Evolutionary conservation across 53 echinoderm and acorn worm species (phyloP), one percentile per base, ranked within the genome.

Genomic region (Paelopatides confundens): DNA sequence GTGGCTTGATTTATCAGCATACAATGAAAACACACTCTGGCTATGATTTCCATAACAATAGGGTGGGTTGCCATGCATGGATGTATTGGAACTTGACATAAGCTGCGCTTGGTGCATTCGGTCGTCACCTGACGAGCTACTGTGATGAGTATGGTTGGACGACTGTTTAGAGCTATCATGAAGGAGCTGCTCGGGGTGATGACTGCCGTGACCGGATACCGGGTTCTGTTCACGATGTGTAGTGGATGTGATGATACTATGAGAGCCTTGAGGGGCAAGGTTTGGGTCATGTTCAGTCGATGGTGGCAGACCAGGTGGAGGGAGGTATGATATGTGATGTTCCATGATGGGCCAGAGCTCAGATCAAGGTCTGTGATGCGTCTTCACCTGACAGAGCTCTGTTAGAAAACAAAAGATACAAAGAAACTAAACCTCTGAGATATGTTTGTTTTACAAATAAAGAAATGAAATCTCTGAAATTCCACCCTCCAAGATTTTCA

Each of bases 281-380:
- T 53, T 58, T 46, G 53, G 81, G 33, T 81, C 35, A 33, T 58
- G 81, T 51, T 53, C 54, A 14, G 53, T 58, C 0, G 54, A 62
- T 8, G 52, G 14, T 34, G 81, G 62, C n/a, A 62, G 81, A 5
- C 54, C 54, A 27, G 81, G 54, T 50, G 81, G 81, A 31, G 81
- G 81, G n/a, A 62, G 81, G 47, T 74, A 74, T n/a, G 74, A n/a
- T 40, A 74, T 40, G 21, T 74, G 74, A 23, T 74, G 74, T 17
- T 74, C 74, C 74, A 74, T 74, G 39, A 7, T 46, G 35, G 24
- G 0, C n/a, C 0, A 23, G 21, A 58, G 58, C 6, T 15, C 58
- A 58, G 21, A 0, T 58, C 3, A 58, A 4, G 24, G 58, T 58
- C 58, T 58, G 58, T 24, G 58, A 58, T 21, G 21, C n/a, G n/a